Percentiles rank a stretch among this genome's conserved stretches.
Evolutionary conservation across 1,140 invertebrate genomes (phyloP).

Genomic region (Brachionus plicatilis): DNA sequence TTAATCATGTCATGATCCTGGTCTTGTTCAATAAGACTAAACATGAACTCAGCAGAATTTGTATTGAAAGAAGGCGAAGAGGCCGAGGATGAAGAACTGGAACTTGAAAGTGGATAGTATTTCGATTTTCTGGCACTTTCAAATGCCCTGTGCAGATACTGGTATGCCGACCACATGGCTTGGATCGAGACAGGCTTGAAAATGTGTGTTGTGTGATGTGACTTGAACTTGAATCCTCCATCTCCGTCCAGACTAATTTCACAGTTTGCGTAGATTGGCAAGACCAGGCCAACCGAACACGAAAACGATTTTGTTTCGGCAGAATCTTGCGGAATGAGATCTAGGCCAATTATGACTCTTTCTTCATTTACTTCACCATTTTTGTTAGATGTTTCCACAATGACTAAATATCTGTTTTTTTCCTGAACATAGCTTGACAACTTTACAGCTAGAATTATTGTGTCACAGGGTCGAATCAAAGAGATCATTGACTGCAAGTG

Average conservation of each 20-base stretch:
- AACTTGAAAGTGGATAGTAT: not conserved
- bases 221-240: constrained; percentile 37
- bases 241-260: constrained; percentile 33
- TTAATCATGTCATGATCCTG: not conserved
- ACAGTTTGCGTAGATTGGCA: constrained; percentile 36
- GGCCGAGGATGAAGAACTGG: constrained; percentile 15
- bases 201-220: constrained; percentile 36
- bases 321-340: not conserved
- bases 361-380: not conserved
- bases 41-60: not conserved
- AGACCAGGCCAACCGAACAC: not conserved
- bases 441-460: constrained; percentile 36
- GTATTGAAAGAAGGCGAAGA: not conserved
- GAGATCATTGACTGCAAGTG: constrained; percentile 39
- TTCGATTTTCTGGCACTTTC: constrained; percentile 1
- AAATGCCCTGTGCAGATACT: constrained; percentile 39
- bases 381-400: constrained; percentile 16
- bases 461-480: constrained; percentile 12
- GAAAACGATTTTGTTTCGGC: not conserved
- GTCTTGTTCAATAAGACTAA: not conserved
- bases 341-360: not conserved
- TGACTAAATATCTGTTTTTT: constrained; percentile 37
- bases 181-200: constrained; percentile 37
- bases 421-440: constrained; percentile 20
- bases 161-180: constrained; percentile 35